phyloP scores from a whole-genome alignment of 1,140 invertebrate genomes.

The Drosophila insularis region DNA sequence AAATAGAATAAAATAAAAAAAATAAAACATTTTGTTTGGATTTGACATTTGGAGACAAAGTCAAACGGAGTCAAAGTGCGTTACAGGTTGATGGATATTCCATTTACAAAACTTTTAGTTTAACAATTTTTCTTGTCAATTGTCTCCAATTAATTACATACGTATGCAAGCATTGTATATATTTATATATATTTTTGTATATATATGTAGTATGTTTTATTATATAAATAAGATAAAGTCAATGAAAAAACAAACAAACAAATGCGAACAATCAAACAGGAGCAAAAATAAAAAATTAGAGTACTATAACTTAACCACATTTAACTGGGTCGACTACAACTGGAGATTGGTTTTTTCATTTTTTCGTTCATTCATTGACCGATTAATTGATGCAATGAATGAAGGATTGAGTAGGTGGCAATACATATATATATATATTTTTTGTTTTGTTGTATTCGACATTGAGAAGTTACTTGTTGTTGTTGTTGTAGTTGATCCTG shows the following conservation, averaged over 20 bases:
- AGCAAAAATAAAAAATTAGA: not conserved
- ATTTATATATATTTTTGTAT: conserved; percentile 6
- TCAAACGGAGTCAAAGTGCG: not conserved
- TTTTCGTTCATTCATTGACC: conserved; percentile 12
- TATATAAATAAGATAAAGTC: conserved; percentile 8
- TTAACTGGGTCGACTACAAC: conserved; percentile 10
- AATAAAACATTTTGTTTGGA: not conserved
- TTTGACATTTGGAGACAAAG: not conserved
- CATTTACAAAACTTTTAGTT: conserved; percentile 7
- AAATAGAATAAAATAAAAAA: not conserved
- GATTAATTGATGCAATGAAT: conserved; percentile 20
- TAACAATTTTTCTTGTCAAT: not conserved
- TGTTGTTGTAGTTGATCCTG: conserved; percentile 6
- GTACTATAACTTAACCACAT: conserved; percentile 8
- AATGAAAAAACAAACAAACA: conserved; percentile 10
- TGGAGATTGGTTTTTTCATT: conserved; percentile 5
- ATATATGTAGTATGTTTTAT: conserved; percentile 5
- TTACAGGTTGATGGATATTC: not conserved
- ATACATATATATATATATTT: not conserved
- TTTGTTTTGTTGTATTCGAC: not conserved
- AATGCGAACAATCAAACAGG: not conserved
- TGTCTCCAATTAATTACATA: conserved; percentile 1
- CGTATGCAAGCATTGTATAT: conserved; percentile 3
- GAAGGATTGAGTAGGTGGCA: not conserved
- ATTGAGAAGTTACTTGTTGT: conserved; percentile 1